Evolutionary conservation across 2,113 vertebrate genomes (phyloP).

Genomic region (Saguinus imperator): DNA sequence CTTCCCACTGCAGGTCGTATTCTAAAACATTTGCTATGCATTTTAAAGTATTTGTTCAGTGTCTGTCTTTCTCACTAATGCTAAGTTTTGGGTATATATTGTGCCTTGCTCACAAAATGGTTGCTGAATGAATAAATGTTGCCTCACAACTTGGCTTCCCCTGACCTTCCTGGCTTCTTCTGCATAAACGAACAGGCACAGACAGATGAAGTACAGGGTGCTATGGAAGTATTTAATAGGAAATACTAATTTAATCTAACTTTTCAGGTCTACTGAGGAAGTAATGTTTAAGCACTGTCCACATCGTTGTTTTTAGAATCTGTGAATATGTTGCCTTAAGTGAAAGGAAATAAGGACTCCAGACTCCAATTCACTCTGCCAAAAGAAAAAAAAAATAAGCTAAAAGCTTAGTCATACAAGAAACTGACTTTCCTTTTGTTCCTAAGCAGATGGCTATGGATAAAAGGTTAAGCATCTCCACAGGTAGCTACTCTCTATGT

Average conservation of each 20-base stretch:
- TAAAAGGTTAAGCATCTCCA: too few relatives aligned
- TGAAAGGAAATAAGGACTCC: too few relatives aligned
- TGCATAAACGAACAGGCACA: not conserved
- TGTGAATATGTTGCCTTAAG: not conserved
- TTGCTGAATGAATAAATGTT: not conserved
- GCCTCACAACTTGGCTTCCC: not conserved
- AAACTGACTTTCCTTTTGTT: too few relatives aligned
- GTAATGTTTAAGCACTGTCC: not conserved
- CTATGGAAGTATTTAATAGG: not conserved
- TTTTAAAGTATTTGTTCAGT: conserved; percentile 16
- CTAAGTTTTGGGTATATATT: not conserved
- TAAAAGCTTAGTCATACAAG: too few relatives aligned
- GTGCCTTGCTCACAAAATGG: not conserved
- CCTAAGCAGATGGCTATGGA: too few relatives aligned
- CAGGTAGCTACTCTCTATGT: too few relatives aligned
- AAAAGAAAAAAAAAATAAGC: too few relatives aligned
- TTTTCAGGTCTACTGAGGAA: not conserved
- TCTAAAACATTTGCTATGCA: not conserved
- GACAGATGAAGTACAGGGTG: not conserved
- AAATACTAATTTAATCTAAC: not conserved
- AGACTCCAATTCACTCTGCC: too few relatives aligned
- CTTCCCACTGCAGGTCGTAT: not conserved
- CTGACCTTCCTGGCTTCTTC: not conserved
- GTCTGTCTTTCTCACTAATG: not conserved
- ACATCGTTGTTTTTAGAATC: not conserved